Evolutionary conservation across 1,140 invertebrate species (phyloP).

Genomic region (Wasmannia auropunctata): DNA sequence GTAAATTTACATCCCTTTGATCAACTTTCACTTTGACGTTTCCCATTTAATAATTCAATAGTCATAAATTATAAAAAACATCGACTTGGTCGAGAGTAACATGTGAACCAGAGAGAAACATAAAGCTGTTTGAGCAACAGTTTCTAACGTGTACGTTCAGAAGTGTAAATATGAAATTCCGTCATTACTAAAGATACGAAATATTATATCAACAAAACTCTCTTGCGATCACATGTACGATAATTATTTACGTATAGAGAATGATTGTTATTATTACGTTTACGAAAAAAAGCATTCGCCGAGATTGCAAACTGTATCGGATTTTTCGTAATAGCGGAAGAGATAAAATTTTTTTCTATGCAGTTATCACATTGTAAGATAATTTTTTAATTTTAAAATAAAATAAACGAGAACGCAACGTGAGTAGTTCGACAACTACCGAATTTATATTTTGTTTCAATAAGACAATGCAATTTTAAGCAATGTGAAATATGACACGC

Average conservation of each 20-base stretch:
- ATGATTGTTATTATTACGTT: neutral
- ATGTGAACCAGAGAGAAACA: neutral
- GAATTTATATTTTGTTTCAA: neutral
- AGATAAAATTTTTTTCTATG: slow-evolving; percentile 22
- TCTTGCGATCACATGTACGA: neutral
- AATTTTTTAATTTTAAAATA: neutral
- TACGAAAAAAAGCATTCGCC: neutral
- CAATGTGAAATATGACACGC: neutral
- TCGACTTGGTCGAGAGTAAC: neutral
- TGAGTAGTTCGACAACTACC: neutral
- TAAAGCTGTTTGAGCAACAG: neutral
- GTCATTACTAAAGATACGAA: neutral
- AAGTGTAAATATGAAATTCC: neutral
- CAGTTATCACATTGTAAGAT: neutral
- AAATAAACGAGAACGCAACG: neutral
- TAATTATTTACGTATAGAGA: neutral
- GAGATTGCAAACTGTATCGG: neutral
- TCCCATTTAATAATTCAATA: no score
- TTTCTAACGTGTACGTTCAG: neutral
- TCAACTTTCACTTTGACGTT: no score
- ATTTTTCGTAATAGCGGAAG: neutral
- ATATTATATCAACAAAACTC: neutral
- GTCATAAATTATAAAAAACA: neutral
- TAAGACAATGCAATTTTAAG: neutral
- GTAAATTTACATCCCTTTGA: neutral